Evolutionary conservation across 1,140 invertebrate genomes (phyloP).

Genomic region (Drosophila fuyamai): DNA sequence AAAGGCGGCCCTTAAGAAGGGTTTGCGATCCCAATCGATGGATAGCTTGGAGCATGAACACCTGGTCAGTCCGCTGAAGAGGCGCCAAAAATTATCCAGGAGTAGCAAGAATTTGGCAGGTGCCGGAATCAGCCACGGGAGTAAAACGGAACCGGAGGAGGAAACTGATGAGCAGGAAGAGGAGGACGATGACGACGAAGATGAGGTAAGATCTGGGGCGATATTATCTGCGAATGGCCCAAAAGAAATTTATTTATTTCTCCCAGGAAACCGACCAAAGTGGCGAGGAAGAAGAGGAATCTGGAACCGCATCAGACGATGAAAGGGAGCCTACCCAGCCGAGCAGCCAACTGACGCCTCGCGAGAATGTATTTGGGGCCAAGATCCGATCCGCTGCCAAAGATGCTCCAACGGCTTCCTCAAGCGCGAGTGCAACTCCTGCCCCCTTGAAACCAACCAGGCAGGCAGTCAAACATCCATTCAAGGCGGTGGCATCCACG

Average conservation of each 20-base stretch:
- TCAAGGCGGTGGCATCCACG: slow-evolving; percentile 76
- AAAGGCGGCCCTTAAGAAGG: slow-evolving; percentile 63
- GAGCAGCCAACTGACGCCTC: slow-evolving; percentile 14
- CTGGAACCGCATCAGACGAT: slow-evolving; percentile 60
- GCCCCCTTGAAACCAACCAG: slow-evolving; percentile 43
- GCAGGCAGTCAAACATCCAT: slow-evolving; percentile 71
- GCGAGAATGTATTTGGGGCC: slow-evolving; percentile 67
- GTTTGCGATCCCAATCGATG: slow-evolving; percentile 77
- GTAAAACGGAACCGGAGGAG: slow-evolving; percentile 52
- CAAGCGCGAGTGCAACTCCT: slow-evolving; percentile 10
- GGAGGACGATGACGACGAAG: slow-evolving; percentile 63
- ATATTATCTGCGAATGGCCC: background rate
- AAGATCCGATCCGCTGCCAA: slow-evolving; percentile 38
- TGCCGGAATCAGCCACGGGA: slow-evolving; percentile 47
- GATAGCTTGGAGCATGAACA: slow-evolving; percentile 75
- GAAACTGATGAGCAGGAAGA: slow-evolving; percentile 57
- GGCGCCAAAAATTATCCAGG: slow-evolving; percentile 57
- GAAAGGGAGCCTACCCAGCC: slow-evolving; percentile 45
- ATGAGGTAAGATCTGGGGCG: slow-evolving; percentile 21
- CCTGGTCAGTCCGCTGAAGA: slow-evolving; percentile 68
- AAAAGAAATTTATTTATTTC: background rate
- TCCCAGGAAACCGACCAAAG: slow-evolving; percentile 57
- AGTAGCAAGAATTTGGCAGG: slow-evolving; percentile 69
- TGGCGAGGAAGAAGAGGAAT: slow-evolving; percentile 58
- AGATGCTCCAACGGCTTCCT: slow-evolving; percentile 19